Evolutionary conservation across 1,140 invertebrate genomes (phyloP).

Genomic region (Pissodes strobi): DNA sequence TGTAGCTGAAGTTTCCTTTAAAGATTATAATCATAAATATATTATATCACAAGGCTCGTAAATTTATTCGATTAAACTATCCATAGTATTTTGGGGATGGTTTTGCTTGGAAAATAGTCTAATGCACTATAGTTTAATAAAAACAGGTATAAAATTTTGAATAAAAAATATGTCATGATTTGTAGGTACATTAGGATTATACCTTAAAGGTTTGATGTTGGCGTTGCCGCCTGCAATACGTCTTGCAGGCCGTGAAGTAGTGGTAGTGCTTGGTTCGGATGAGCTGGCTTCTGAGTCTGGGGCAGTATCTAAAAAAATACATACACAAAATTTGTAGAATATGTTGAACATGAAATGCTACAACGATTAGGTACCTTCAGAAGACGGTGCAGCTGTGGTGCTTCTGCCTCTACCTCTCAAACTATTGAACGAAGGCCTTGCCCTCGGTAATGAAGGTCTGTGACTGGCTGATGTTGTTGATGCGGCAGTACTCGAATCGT

Average conservation of each 20-base stretch:
- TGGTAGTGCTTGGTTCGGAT: constrained; percentile 37
- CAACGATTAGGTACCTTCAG: constrained; percentile 53
- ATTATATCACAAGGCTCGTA: too few relatives aligned
- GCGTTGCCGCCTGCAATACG: constrained; percentile 47
- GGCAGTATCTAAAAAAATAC: not conserved
- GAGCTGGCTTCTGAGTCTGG: constrained; percentile 24
- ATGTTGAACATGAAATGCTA: too few relatives aligned
- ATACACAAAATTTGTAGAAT: too few relatives aligned
- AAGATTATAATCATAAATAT: too few relatives aligned
- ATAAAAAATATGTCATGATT: too few relatives aligned
- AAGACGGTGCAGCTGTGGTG: constrained; percentile 51
- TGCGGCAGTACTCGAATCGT: constrained; percentile 35
- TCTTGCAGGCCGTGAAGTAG: constrained; percentile 46
- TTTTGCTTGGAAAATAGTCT: too few relatives aligned
- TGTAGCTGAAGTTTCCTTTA: too few relatives aligned
- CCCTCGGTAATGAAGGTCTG: constrained; percentile 54
- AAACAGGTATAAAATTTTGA: too few relatives aligned
- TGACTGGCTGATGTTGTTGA: constrained; percentile 36
- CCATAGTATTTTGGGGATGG: too few relatives aligned
- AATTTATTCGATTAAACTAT: too few relatives aligned
- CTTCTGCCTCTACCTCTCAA: constrained; percentile 57
- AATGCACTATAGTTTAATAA: too few relatives aligned
- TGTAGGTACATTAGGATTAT: too few relatives aligned
- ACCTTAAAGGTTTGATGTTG: constrained; percentile 56
- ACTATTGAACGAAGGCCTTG: constrained; percentile 60